Conservation (phyloP, 1,140 invertebrate genomes). For the Solenopsis invicta region DNA sequence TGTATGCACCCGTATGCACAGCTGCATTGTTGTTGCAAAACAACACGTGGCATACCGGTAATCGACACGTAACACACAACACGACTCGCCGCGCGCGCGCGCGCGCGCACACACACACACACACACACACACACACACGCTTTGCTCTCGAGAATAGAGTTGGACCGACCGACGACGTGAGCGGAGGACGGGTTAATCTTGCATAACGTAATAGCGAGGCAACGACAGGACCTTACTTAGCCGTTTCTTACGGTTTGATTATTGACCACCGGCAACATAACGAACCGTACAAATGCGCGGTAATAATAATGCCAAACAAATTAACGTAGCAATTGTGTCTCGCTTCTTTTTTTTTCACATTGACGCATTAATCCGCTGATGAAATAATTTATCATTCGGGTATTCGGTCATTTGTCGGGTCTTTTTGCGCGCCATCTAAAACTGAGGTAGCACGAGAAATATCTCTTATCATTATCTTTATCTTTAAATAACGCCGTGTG, state of each 20-base stretch:
- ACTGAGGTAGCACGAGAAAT: too few species aligned
- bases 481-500: neutral
- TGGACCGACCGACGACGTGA: neutral
- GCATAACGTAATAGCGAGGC: constrained; percentile 71
- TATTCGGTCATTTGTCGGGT: neutral
- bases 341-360: neutral
- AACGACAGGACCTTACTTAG: constrained; percentile 54
- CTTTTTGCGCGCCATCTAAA: neutral
- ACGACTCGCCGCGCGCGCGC: neutral
- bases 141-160: neutral
- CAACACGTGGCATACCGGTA: constrained; percentile 67
- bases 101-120: too few species aligned
- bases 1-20: constrained; percentile 71
- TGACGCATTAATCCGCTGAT: neutral
- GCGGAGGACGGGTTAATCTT: constrained; percentile 72
- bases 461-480: neutral
- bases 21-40: constrained; percentile 82
- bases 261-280: constrained; percentile 54
- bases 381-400: constrained; percentile 3
- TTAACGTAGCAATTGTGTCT: constrained; percentile 34
- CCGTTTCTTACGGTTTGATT: constrained; percentile 54
- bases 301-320: constrained; percentile 65
- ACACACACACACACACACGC: neutral
- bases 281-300: constrained; percentile 60
- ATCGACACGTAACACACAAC: constrained; percentile 70